Evolutionary conservation across 92 coral and sea anemone genomes (phyloP), one percentile per base, ranked within the genome.

Genomic region (Muricea muricata): DNA sequence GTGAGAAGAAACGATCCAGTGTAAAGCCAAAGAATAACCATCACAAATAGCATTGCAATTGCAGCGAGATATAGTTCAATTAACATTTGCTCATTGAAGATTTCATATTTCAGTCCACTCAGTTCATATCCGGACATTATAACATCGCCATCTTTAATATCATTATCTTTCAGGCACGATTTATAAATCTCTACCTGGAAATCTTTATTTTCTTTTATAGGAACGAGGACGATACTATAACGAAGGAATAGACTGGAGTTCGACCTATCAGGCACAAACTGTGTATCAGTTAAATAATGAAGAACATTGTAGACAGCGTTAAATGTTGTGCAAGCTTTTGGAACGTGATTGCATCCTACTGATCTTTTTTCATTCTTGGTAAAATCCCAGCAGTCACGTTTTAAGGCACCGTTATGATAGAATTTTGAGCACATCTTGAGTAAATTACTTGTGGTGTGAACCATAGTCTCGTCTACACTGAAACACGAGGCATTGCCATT

Each of bases 341-440:
- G 96, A 72, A 93, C 84, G 1, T 65, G 75, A 24, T 25, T 52
- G 40, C 99, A 96, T 63, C 88, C 52, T 8, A 94, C 91, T 39
- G 78, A 72, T 0, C 86, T 75, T 26, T 40, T 77, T 31, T 39
- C 50, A 73, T 88, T 73, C 65, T 79, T 35, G 52, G 67, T 88
- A 39, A 87, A 93, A 85, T 93, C 91, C 99, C 99, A 96, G 47
- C 99, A 96, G 85, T 96, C 90, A 57, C 88, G 93, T 71, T 89
- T 90, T 30, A 96, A 72, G 9, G 84, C 33, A 35, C 91, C 96
- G 34, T 88, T 81, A 72, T 92, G 84, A 55, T 89, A 96, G 50
- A 90, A 76, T 13, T 78, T 65, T 2, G 97, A 86, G 69, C 99
- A 96, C 21, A 58, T 82, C 72, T 58, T 82, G 1, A 96, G 89